Evolutionary conservation across 2,888 invertebrate genomes (phyloP).

Genomic region (Osmoderma eremita): DNA sequence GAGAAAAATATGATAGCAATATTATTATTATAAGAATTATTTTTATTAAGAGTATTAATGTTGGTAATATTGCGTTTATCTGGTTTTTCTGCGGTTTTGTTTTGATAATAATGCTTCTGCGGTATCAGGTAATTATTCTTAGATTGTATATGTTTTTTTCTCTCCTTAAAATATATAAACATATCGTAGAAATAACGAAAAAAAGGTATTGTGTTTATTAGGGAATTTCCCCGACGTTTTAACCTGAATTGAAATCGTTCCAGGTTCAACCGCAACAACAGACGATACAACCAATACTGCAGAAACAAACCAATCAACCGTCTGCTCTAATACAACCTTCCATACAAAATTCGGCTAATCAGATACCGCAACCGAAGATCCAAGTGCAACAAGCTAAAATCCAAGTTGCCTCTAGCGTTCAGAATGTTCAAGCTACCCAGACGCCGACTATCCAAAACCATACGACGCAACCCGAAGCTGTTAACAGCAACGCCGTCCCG

Average conservation of each 20-base stretch:
- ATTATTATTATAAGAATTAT: no score
- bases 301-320: conserved; percentile 47
- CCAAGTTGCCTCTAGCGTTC: conserved; percentile 43
- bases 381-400: conserved; percentile 48
- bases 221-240: not conserved
- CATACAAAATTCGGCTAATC: conserved; percentile 46
- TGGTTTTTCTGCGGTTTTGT: no score
- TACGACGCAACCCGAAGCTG: conserved; percentile 29
- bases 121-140: no score
- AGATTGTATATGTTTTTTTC: not conserved
- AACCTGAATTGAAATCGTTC: no score
- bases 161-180: not conserved
- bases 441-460: conserved; percentile 47
- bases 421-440: conserved; percentile 45
- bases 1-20: no score
- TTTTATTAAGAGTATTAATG: no score
- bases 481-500: not conserved
- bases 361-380: conserved; percentile 41
- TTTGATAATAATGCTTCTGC: no score
- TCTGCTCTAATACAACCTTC: conserved; percentile 57
- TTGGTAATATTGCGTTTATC: no score
- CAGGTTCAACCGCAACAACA: conserved; percentile 45
- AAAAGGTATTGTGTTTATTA: no score
- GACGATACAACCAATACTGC: conserved; percentile 37
- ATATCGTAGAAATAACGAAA: no score